Percentiles rank a stretch among this genome's conserved stretches.
Evolutionary conservation across 1,140 invertebrate species (phyloP).

Genomic region (Acyrthosiphon pisum): DNA sequence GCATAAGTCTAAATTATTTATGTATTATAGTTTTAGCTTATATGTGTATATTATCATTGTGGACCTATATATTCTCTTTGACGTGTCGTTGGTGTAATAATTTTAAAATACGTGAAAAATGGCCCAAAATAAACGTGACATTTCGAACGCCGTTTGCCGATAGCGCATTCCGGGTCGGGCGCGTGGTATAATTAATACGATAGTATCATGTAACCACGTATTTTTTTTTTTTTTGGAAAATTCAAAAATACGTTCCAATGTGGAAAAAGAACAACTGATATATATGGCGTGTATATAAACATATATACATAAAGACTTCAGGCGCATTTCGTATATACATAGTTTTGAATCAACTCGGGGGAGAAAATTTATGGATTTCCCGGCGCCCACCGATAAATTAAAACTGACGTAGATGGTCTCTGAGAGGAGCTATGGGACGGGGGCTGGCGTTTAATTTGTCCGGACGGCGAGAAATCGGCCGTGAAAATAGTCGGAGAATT

Average conservation of each 20-base stretch:
- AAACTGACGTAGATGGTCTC: not conserved
- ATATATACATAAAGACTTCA: not conserved
- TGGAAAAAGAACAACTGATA: not conserved
- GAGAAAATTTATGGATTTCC: constrained; percentile 1
- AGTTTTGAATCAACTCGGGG: not conserved
- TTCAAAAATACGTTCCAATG: not conserved
- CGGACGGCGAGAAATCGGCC: not conserved
- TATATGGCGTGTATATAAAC: not conserved
- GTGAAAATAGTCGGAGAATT: not conserved
- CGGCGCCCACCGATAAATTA: not conserved
- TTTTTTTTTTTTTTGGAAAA: not conserved
- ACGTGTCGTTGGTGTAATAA: not conserved
- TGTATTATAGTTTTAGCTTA: no score
- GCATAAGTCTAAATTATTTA: no score
- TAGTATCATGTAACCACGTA: not conserved
- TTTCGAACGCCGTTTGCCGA: not conserved
- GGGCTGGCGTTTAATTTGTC: not conserved
- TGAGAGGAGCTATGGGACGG: not conserved
- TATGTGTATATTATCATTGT: no score
- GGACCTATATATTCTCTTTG: not conserved
- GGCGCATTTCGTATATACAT: not conserved
- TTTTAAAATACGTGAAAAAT: not conserved
- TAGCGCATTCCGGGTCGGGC: not conserved
- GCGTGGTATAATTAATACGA: not conserved
- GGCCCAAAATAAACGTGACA: not conserved